phyloP scores from a whole-genome alignment of 2,888 invertebrate genomes.

The Pachliopta kotzebuea region DNA sequence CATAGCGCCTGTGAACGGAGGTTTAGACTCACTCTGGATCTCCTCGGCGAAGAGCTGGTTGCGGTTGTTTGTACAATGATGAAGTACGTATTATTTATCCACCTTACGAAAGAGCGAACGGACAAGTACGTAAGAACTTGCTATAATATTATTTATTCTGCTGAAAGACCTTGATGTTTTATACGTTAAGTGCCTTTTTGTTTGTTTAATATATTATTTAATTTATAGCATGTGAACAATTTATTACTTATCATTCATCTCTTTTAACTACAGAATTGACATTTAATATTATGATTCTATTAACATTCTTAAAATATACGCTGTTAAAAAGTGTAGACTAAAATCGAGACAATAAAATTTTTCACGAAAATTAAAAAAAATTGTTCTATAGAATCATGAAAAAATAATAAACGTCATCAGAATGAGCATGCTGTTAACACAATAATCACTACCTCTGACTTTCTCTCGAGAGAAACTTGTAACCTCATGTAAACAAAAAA shows the following conservation, averaged over 20 bases:
- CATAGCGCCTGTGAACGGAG: conserved; percentile 2
- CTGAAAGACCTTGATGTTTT: no score
- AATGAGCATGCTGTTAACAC: neutral
- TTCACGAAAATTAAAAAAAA: neutral
- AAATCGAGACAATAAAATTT: no score
- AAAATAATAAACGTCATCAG: neutral
- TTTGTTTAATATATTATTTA: no score
- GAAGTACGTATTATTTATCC: conserved; percentile 11
- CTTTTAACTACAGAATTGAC: no score
- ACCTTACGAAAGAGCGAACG: neutral
- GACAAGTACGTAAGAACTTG: no score
- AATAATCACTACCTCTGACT: neutral
- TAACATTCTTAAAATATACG: no score
- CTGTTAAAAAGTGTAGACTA: no score
- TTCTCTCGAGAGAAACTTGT: neutral
- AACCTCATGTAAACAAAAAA: neutral
- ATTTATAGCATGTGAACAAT: no score
- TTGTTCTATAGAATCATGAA: neutral
- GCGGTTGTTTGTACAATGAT: conserved; percentile 7
- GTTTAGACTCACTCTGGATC: conserved; percentile 17
- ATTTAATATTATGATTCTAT: no score
- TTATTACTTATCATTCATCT: no score
- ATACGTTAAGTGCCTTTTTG: no score
- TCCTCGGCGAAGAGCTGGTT: conserved; percentile 3
- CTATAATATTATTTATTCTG: no score